Conservation (phyloP, 92 coral and sea anemone genomes). For the Epizoanthus stellaris region DNA sequence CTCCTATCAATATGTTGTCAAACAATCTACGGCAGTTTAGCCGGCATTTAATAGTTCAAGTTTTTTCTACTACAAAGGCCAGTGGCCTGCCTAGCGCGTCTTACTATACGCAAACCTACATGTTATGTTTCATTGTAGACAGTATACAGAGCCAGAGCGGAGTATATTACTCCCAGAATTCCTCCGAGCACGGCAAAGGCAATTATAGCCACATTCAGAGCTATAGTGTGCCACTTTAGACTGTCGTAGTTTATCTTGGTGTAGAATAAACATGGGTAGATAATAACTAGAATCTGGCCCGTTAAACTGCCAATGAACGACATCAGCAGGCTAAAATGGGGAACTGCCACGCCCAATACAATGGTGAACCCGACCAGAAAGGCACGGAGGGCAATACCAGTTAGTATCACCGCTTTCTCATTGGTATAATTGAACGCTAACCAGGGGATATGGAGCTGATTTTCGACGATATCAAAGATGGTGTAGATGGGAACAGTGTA, state of each 20-base stretch:
- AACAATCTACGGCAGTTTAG: too few species aligned
- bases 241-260: constrained; percentile 49
- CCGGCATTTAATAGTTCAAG: too few species aligned
- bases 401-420: constrained; percentile 46
- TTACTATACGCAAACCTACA: too few species aligned
- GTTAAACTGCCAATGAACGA: constrained; percentile 66
- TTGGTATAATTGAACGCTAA: constrained; percentile 67
- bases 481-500: constrained; percentile 69
- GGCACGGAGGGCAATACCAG: constrained; percentile 55
- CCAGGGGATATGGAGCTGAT: constrained; percentile 67
- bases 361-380: constrained; percentile 55
- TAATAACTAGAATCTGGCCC: constrained; percentile 60
- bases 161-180: constrained; percentile 54
- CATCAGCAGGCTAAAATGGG: constrained; percentile 66
- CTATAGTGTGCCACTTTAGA: constrained; percentile 40
- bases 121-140: constrained; percentile 63
- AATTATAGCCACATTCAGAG: constrained; percentile 49
- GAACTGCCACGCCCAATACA: constrained; percentile 60
- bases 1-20: neutral
- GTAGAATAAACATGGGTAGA: constrained; percentile 66
- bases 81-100: too few species aligned
- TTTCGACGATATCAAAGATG: constrained; percentile 64
- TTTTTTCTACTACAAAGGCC: too few species aligned
- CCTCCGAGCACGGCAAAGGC: constrained; percentile 62
- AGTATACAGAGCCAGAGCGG: constrained; percentile 58